Conservation (phyloP, 2,113 vertebrate genomes). For the Nibea albiflora region DNA sequence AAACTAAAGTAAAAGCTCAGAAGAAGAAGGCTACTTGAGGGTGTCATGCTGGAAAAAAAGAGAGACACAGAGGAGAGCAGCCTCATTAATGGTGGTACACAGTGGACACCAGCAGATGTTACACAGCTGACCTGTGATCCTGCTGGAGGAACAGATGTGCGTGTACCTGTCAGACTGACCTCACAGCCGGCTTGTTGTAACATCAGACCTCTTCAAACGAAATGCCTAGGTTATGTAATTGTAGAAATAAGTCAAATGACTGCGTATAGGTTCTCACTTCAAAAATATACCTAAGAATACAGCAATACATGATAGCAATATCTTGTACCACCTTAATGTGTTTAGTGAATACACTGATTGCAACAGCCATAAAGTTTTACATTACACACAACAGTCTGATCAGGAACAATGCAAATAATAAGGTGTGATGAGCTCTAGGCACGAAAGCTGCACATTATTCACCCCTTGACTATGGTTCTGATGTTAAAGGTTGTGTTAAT, state of each 20-base stretch:
- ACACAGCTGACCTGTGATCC: background rate
- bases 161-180: conserved; percentile 8
- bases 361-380: background rate
- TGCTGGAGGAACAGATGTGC: background rate
- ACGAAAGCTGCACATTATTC: background rate
- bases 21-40: background rate
- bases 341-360: background rate
- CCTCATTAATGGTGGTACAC: background rate
- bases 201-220: background rate
- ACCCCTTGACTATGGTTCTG: background rate
- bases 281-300: background rate
- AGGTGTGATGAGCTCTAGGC: background rate
- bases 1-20: background rate
- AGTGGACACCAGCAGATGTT: background rate
- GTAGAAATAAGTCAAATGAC: background rate
- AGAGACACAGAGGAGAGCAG: background rate
- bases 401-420: background rate
- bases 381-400: background rate
- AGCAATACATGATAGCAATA: background rate
- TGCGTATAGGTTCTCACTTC: background rate
- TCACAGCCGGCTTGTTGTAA: background rate
- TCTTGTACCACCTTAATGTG: background rate
- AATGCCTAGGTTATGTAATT: background rate
- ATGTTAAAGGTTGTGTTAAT: conserved; percentile 21
- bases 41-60: background rate